phyloP scores from a whole-genome alignment of 2,888 invertebrate genomes.

The Harpagoxenus sublaevis region DNA sequence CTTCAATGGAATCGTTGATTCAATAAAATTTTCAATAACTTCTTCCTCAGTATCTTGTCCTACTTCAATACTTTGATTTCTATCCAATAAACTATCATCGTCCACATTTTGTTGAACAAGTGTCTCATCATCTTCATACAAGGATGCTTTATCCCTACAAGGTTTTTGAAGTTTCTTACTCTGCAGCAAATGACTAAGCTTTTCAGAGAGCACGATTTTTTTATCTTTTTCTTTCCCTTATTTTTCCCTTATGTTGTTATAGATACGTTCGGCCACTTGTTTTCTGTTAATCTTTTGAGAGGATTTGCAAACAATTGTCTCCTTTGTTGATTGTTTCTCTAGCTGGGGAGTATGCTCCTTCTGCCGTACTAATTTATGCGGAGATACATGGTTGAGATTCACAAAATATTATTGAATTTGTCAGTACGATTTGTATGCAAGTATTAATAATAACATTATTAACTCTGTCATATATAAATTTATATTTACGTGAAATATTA shows the following conservation, averaged over 20 bases:
- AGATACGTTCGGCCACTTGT: background rate
- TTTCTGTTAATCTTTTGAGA: background rate
- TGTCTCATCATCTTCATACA: background rate
- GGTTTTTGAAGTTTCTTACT: slow-evolving; percentile 3
- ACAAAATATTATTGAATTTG: too few species aligned
- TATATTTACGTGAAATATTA: too few species aligned
- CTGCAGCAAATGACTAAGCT: background rate
- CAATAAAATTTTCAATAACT: background rate
- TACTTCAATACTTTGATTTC: background rate
- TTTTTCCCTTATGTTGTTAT: background rate
- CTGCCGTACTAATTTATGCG: background rate
- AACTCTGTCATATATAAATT: too few species aligned
- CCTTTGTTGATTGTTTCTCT: background rate
- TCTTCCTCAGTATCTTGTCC: background rate
- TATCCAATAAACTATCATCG: background rate
- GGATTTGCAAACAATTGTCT: background rate
- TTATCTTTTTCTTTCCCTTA: background rate
- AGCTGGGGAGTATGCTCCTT: background rate
- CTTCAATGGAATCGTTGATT: background rate
- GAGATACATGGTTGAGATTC: too few species aligned
- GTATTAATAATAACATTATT: too few species aligned
- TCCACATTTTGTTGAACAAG: background rate
- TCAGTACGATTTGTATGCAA: too few species aligned
- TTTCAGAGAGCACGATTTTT: background rate
- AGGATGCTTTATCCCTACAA: background rate